Percentiles rank a stretch among this genome's conserved stretches.
Evolutionary conservation across 2,888 invertebrate species (phyloP).

Genomic region (Spodoptera exigua): DNA sequence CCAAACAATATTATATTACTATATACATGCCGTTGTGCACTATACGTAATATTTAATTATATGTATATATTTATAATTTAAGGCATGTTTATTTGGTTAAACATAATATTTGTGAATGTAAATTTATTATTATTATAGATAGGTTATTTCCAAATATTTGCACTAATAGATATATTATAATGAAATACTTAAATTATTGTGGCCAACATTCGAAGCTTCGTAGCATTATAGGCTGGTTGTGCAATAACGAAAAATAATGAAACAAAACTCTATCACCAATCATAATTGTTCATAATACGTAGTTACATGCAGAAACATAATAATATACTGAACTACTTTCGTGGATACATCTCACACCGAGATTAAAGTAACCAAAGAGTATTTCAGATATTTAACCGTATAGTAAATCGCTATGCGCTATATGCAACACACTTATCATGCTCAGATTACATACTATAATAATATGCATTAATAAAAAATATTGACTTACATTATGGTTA

Average conservation of each 20-base stretch:
- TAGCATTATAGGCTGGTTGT: constrained; percentile 44
- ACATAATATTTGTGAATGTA: constrained; percentile 15
- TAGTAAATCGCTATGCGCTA: constrained; percentile 40
- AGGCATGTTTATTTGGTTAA: constrained; percentile 31
- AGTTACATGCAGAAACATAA: constrained; percentile 15
- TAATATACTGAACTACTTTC: constrained; percentile 44
- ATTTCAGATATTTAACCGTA: constrained; percentile 32
- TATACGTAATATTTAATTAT: constrained; percentile 20
- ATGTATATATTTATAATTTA: constrained; percentile 27
- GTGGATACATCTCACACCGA: constrained; percentile 22
- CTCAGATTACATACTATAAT: constrained; percentile 39
- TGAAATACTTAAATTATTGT: constrained; percentile 27
- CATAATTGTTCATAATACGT: constrained; percentile 26
- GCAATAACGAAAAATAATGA: constrained; percentile 34
- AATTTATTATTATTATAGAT: constrained; percentile 31
- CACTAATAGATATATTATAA: constrained; percentile 30
- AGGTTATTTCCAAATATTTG: constrained; percentile 51
- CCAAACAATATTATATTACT: constrained; percentile 33
- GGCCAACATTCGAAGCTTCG: constrained; percentile 36
- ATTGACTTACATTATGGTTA: constrained; percentile 55
- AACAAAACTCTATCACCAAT: constrained; percentile 23
- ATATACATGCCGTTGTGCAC: constrained; percentile 37
- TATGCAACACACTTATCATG: constrained; percentile 25
- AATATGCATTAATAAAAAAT: constrained; percentile 58
- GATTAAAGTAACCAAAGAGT: constrained; percentile 35